Evolutionary conservation across 1,140 invertebrate genomes (phyloP), one percentile per base, ranked within the genome.

Genomic region (Cepaea nemoralis): DNA sequence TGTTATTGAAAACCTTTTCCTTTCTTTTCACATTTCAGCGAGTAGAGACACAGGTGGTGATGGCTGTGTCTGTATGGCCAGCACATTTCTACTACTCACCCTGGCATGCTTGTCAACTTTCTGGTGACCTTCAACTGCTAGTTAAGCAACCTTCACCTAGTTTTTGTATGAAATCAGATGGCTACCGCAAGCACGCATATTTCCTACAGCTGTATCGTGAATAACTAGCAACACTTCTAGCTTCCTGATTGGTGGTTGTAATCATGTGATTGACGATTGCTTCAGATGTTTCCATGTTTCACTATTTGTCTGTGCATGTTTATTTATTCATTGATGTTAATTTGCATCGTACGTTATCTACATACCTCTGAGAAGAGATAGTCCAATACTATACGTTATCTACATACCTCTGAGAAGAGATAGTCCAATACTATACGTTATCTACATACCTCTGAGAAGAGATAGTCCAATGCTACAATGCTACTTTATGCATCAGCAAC

Each of bases 21-120:
- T 55, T 55, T 63, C 55, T 63, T 63, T 27, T 63, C 33, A 22
- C 59, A 3, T 63, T 63, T 63, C 59, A 63, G 59, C 27, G 59
- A 27, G 59, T 63, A 63, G 33, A 63, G 59, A 10, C 27, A 31
- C n/a, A 63, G 27, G 33, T 27, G 59, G 55, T 8, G 42, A 24
- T 22, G 19, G n/a, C 6, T 55, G 5, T 55, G n/a, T 31, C n/a
- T 63, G 27, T 63, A 5, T 63, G 59, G 22, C 59, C 59, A 63
- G 27, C 59, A 31, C 16, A 19, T 16, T 63, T 63, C 59, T 63
- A 2, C 59, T 63, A 63, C n/a, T 63, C 59, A 63, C 16, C 59
- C 59, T 63, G 59, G 59, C 59, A 63, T 63, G 59, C 59, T 27
- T 63, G 59, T 63, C 59, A 63, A 27, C 59, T 63, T 16, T 63